Percentiles rank a stretch among this genome's conserved stretches.
Conservation (phyloP, 2,113 vertebrate genomes). For the Pluvialis apricaria region DNA sequence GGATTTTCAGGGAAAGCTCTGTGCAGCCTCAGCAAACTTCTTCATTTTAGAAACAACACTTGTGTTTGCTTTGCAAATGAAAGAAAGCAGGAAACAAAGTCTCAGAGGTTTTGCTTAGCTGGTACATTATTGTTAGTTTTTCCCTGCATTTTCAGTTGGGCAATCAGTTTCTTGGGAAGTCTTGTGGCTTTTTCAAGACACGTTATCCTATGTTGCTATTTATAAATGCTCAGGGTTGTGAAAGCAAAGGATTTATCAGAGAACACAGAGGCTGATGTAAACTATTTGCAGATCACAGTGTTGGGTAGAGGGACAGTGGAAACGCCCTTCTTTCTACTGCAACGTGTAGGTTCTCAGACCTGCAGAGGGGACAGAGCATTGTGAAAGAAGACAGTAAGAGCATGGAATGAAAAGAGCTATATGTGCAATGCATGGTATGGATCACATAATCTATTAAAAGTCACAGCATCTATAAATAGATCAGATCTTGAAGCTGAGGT, state of each 20-base stretch:
- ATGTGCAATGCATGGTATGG: neutral
- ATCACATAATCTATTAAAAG: neutral
- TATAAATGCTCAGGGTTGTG: slow-evolving; percentile 12
- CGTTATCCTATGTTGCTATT: neutral
- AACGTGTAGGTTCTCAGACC: neutral
- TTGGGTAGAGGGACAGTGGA: neutral
- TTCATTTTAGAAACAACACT: neutral
- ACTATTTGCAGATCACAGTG: neutral
- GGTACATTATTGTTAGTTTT: neutral
- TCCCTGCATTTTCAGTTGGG: neutral
- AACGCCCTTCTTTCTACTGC: neutral
- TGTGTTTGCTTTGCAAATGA: neutral
- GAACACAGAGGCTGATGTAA: neutral
- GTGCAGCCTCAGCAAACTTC: neutral
- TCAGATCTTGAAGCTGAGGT: neutral
- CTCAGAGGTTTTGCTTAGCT: neutral
- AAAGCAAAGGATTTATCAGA: slow-evolving; percentile 1
- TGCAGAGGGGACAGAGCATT: neutral
- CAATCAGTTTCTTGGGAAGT: neutral
- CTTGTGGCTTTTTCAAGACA: neutral
- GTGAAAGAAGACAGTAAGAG: neutral
- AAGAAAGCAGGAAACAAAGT: neutral
- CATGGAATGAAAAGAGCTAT: neutral
- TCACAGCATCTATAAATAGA: neutral
- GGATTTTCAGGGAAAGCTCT: neutral